Evolutionary conservation across 30 jellyfish, hydroid and myxozoan genomes (phyloP), one percentile per base, ranked within the genome.

Genomic region (Pelagia noctiluca): DNA sequence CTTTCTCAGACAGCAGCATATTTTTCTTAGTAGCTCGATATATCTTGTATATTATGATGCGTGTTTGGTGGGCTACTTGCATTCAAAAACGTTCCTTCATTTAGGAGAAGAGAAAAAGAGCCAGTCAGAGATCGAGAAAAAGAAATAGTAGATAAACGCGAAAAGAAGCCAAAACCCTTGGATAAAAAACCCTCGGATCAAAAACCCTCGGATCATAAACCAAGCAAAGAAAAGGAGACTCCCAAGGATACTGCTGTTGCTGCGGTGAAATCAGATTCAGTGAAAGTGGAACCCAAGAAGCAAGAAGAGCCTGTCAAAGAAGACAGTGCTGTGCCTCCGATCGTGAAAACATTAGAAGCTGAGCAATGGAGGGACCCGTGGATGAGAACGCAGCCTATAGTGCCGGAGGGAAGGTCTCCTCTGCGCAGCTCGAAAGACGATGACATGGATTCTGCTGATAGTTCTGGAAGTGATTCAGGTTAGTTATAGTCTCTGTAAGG

Each of bases 351-450:
- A 13, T 62, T 66, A 5, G 84, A 54, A 33, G 95, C 98, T 13
- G 91, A 88, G 67, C 97, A 92, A 38, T 92, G 98, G 98, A 81
- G 71, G 50, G 98, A 92, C 47, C 98, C 98, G 13, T 92, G 98
- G 98, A 92, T 92, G 98, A 70, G 98, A 12, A 87, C 97, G 25
- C 96, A 90, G 47, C 90, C 93, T 34, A 80, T 73, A 66, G 66
- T 84, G 13, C 90, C 90, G 33, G 90, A 80, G 49, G 49, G 71
- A 30, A 60, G 53, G 21, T 48, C 84, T 2, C 90, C 84, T 10
- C 63, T 30, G 25, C 67, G 54, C 3, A 61, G 28, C 24, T n/a
- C 80, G 42, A 25, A 26, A 12, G 84, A 57, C 32, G 77, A 80
- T 24, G 53, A 38, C 57, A n/a, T 80, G 28, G 71, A 76, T 33